These are phyloP conservation scores for Caenorhabditis panamensis DNA, from an alignment of 2,888 invertebrate genomes.

Conservation along the genomic window DNA sequence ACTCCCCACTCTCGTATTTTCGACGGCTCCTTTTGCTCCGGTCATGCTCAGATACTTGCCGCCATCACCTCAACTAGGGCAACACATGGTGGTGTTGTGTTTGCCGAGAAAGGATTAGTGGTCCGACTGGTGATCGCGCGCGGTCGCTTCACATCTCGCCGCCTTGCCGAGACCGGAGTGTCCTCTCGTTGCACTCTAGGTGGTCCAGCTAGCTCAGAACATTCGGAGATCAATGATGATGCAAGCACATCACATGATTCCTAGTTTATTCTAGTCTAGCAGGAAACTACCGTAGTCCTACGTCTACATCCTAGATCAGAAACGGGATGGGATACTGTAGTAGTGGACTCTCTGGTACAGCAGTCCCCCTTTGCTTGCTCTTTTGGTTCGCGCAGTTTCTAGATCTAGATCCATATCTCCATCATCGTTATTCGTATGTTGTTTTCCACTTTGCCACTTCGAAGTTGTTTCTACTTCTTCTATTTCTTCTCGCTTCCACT, in stretches of 20 bases:
- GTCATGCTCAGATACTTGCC: neutral
- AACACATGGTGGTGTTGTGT: conserved; percentile 21
- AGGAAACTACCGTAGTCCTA: too few relatives aligned
- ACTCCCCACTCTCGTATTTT: neutral
- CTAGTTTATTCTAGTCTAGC: too few relatives aligned
- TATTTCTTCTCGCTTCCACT: neutral
- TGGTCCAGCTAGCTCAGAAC: neutral
- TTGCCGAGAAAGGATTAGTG: conserved; percentile 23
- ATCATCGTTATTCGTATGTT: neutral
- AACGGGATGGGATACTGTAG: too few relatives aligned
- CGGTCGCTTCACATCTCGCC: conserved; percentile 37
- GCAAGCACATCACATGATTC: neutral
- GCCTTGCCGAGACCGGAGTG: conserved; percentile 7
- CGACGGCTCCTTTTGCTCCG: neutral
- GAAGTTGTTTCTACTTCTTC: neutral
- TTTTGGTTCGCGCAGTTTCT: too few relatives aligned
- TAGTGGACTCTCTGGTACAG: too few relatives aligned
- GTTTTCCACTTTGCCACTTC: neutral
- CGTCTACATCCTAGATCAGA: too few relatives aligned
- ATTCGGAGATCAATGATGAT: conserved; percentile 6
- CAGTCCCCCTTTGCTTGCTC: too few relatives aligned
- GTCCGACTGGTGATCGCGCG: conserved; percentile 24
- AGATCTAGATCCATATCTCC: neutral
- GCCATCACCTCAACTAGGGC: neutral
- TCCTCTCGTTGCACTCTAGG: conserved; percentile 29